phyloP scores from a whole-genome alignment of 2,113 vertebrate species.

The Perca fluviatilis region DNA sequence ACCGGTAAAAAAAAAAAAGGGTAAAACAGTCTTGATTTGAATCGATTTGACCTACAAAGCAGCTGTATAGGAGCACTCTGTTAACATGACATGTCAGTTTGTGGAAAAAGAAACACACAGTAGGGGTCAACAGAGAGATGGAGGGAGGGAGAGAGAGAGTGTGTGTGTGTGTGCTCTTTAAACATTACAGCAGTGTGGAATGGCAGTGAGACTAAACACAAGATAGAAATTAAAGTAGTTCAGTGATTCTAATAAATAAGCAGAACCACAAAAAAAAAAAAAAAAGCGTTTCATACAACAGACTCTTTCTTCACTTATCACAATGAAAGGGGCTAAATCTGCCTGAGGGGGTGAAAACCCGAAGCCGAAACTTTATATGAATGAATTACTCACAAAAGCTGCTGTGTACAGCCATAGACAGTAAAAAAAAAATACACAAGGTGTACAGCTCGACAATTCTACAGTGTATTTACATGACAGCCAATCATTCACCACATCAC shows the following conservation, averaged over 20 bases:
- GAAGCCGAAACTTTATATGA: not conserved
- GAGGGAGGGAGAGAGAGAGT: not conserved
- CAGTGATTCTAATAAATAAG: not conserved
- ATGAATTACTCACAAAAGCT: not conserved
- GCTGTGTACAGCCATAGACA: not conserved
- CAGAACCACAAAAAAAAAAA: not conserved
- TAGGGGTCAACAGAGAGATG: slow-evolving; percentile 36
- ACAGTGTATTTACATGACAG: not conserved
- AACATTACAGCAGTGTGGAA: not conserved
- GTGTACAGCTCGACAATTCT: not conserved
- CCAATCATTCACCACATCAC: slow-evolving; percentile 5
- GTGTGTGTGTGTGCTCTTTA: not conserved
- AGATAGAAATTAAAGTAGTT: not conserved
- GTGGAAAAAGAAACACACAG: slow-evolving; percentile 34
- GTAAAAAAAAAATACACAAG: too few species aligned
- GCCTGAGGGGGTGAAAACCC: not conserved
- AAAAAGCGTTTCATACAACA: not conserved
- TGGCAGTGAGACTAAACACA: not conserved
- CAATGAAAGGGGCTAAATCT: not conserved
- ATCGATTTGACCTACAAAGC: slow-evolving; percentile 62
- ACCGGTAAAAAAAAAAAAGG: slow-evolving; percentile 21
- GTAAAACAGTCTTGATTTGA: slow-evolving; percentile 18
- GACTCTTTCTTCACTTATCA: not conserved
- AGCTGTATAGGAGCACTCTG: slow-evolving; percentile 9
- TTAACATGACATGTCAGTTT: slow-evolving; percentile 34